phyloP scores from a whole-genome alignment of 1,140 invertebrate species.

The Hetaerina americana region DNA sequence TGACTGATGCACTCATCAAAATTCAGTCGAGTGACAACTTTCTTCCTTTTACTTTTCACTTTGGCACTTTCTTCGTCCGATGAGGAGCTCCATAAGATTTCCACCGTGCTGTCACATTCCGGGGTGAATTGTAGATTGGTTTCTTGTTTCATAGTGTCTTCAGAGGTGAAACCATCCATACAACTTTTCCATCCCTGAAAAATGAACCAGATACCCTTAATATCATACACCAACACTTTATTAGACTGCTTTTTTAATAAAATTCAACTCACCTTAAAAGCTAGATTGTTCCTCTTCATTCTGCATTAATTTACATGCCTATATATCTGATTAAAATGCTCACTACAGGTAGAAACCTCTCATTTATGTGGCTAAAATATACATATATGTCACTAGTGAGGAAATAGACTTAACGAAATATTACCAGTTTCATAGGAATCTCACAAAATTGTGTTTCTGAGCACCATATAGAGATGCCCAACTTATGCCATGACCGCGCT shows the following conservation, averaged over 20 bases:
- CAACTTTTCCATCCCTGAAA: background rate
- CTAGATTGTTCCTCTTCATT: background rate
- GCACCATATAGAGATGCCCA: too few species aligned
- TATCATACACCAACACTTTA: background rate
- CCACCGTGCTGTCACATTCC: background rate
- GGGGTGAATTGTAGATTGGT: background rate
- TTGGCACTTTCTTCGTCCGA: background rate
- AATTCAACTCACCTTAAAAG: background rate
- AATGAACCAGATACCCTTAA: background rate
- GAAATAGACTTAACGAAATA: too few species aligned
- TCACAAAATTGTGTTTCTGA: too few species aligned
- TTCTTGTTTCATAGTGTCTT: background rate
- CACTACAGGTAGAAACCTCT: too few species aligned
- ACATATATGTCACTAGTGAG: too few species aligned
- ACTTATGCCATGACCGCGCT: too few species aligned
- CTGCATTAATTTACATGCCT: background rate
- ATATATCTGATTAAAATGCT: too few species aligned
- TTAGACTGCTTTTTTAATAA: too few species aligned
- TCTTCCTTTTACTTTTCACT: background rate
- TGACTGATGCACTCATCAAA: background rate
- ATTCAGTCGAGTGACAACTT: background rate
- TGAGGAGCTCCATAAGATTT: background rate
- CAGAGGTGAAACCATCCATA: background rate
- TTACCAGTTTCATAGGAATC: too few species aligned
- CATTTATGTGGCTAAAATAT: too few species aligned